Base-by-base conservation (phyloP, 2,888 invertebrate genomes). In the Neuroscelio doddi region DNA sequence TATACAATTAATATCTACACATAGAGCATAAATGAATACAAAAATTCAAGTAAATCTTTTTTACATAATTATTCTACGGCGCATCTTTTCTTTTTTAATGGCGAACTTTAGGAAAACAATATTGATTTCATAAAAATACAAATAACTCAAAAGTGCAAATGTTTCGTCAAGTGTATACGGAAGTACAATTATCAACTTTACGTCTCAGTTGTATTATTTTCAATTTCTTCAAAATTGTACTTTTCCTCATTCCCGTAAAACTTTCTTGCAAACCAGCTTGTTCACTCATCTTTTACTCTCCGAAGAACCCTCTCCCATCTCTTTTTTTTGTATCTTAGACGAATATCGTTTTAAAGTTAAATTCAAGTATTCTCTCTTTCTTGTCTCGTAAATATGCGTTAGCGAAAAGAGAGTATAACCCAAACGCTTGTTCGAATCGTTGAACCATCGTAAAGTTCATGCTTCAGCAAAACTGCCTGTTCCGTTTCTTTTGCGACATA, bases 281-380 rank as follows among this genome's bases (percentile, higher is more conserved):
- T 14, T 53, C 32, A 10, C 14, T 12, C 3, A 14, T 15, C 32
- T 52, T 49, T 47, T 44, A 30, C 49, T 39, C 47, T 15, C 24
- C 38, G 27, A 39, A 52, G 26, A 15, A 34, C 39, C 16, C 14
- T 30, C 46, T 45, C 30, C 63, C 29, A 53, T 15, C 44, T 56
- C 36, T 32, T 30, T 26, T 24, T 46, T 62, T 55, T 50, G 32
- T 21, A 27, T 36, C 38, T 50, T 46, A 32, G 47, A 52, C 53
- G 42, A 62, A 55, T 55, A 55, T 62, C 55, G 45, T 55, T 55
- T 63, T 44, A 52, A 50, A 61, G 59, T 52, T 66, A 56, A 65
- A 69, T 64, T 62, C 62, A 50, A 10, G 21, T 36, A 34, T 36
- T 53, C 34, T 42, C 29, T 34, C n/a, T 16, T 16, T 9, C 39